phyloP scores from a whole-genome alignment of 2,888 invertebrate species.

The Lithophane socia region DNA sequence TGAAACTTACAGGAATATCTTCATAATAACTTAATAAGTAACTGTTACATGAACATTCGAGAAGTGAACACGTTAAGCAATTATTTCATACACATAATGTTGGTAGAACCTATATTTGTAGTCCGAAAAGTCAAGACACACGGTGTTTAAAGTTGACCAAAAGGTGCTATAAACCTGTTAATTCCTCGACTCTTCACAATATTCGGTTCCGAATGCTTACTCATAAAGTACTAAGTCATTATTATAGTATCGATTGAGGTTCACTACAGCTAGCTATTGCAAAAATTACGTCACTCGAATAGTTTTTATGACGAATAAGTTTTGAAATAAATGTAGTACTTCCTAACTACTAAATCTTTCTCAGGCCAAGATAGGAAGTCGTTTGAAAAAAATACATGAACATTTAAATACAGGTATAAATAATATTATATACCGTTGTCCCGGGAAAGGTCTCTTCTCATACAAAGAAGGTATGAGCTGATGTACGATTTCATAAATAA shows the following conservation, averaged over 20 bases:
- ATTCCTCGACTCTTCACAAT: not conserved
- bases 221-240: slow-evolving; percentile 5
- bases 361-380: not conserved
- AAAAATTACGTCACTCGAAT: slow-evolving; percentile 16
- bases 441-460: too few relatives aligned
- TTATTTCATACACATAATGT: not conserved
- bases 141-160: not conserved
- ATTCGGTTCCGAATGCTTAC: not conserved
- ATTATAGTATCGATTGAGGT: slow-evolving; percentile 3
- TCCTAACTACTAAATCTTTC: not conserved
- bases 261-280: slow-evolving; percentile 5
- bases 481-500: too few relatives aligned
- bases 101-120: not conserved
- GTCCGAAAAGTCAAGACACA: not conserved
- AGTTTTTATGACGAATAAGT: slow-evolving; percentile 13
- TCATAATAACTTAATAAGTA: not conserved
- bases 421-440: too few relatives aligned
- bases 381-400: not conserved
- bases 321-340: slow-evolving; percentile 15
- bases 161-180: not conserved
- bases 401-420: not conserved
- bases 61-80: not conserved
- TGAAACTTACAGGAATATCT: not conserved
- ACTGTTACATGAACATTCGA: not conserved
- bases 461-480: too few relatives aligned